Percentiles rank a stretch among this genome's conserved stretches.
phyloP scores from a whole-genome alignment of 2,797 vertebrate genomes.

The Pelodytes ibericus region DNA sequence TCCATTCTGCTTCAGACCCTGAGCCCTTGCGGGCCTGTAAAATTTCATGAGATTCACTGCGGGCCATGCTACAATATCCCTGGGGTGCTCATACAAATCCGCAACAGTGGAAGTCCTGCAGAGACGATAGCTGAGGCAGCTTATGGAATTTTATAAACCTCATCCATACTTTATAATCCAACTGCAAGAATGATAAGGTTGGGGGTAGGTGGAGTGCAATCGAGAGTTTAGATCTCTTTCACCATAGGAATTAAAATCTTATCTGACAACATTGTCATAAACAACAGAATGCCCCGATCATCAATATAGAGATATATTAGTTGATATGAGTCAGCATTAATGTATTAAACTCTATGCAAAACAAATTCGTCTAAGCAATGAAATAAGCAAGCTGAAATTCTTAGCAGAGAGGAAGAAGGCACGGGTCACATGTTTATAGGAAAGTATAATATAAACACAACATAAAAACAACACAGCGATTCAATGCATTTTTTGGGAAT shows the following conservation, averaged over 20 bases:
- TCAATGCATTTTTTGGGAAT: no score
- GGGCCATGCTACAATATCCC: constrained; percentile 13
- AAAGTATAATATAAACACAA: no score
- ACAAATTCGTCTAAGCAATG: no score
- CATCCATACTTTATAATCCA: constrained; percentile 44
- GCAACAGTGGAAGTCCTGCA: constrained; percentile 24
- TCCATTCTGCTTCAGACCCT: neutral
- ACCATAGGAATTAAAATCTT: neutral
- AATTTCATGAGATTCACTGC: constrained; percentile 5
- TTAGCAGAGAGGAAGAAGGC: no score
- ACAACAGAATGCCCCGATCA: no score
- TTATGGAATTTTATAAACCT: constrained; percentile 26
- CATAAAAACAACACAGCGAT: no score
- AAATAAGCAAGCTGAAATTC: no score
- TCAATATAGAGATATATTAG: no score
- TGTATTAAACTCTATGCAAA: no score
- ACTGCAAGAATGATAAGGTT: neutral
- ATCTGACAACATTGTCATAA: no score
- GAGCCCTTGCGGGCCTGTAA: neutral
- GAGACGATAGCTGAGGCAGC: constrained; percentile 27
- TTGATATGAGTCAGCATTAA: no score
- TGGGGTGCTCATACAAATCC: constrained; percentile 26
- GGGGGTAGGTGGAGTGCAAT: neutral
- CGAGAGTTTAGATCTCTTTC: neutral
- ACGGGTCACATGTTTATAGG: no score